Base-by-base conservation (phyloP, 2,888 invertebrate genomes). In the Axea sp. region DNA sequence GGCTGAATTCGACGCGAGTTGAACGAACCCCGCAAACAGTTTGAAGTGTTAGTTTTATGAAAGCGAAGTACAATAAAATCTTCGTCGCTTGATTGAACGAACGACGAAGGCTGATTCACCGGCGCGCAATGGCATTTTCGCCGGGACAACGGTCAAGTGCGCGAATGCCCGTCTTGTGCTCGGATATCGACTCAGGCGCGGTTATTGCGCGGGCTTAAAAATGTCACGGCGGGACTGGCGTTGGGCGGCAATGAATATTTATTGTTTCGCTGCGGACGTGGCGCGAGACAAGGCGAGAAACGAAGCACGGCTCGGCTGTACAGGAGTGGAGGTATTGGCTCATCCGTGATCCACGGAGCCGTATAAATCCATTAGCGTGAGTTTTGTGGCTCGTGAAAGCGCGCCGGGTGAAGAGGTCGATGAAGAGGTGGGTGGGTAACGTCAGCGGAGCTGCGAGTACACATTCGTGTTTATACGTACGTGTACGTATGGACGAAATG, bases 311-410 rank as follows among this genome's bases (percentile, higher is more conserved):
- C 30, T 55, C 5, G 28, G 12, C 6, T 28, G 31, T 12, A 12
- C 31, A 11, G 57, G 31, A 59, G 47, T 22, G 8, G 57, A 19
- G 31, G 31, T 47, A 47, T 47, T 47, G 60, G 45, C 60, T 60
- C 47, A 28, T 47, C 35, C 28, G 33, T 47, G 47, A 60, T 39
- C 51, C 62, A 49, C 62, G 47, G 33, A 51, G 49, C 73, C 79
- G 65, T 59, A 77, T 78, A 76, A 80, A 80, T 78, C 80, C 78
- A 81, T 81, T 81, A 80, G 73, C 73, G 51, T 14, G 45, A 53
- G 74, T 55, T 79, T 77, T 77, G 76, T 72, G 65, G 59, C 60
- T 31, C 39, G 57, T 26, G 62, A 62, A 62, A 55, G 55, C 30
- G 60, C 37, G 30, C 47, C 7, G 30, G 62, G 64, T 65, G 53